Conservation (phyloP, 2,888 invertebrate genomes). For the Melanophora roralis region DNA sequence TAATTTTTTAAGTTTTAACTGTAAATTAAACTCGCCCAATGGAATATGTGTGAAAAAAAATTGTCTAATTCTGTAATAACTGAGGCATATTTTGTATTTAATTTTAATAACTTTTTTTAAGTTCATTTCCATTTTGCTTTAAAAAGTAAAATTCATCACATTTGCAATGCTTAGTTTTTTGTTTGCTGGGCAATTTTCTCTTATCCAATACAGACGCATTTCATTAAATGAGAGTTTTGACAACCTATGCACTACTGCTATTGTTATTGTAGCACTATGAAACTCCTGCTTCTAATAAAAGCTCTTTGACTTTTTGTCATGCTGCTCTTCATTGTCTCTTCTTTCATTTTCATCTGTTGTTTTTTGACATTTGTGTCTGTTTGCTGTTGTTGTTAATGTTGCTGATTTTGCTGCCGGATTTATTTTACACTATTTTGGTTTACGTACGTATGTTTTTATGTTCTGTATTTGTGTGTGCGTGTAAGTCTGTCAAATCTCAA, state of each 20-base stretch:
- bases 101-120: too few relatives aligned
- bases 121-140: too few relatives aligned
- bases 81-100: too few relatives aligned
- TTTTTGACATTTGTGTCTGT: constrained; percentile 25
- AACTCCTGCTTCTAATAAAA: neutral
- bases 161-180: too few relatives aligned
- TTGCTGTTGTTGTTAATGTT: neutral
- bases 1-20: too few relatives aligned
- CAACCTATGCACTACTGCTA: neutral
- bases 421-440: constrained; percentile 12
- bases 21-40: too few relatives aligned
- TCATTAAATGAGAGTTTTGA: too few relatives aligned
- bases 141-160: too few relatives aligned
- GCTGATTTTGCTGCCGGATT: neutral
- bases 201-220: too few relatives aligned
- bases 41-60: too few relatives aligned
- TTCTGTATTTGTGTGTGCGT: neutral
- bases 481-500: constrained; percentile 38
- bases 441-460: neutral
- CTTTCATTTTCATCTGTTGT: constrained; percentile 18
- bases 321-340: constrained; percentile 61
- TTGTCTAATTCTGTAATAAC: too few relatives aligned
- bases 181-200: too few relatives aligned
- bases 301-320: neutral
- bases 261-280: neutral